Evolutionary conservation across 35 echinoderm and acorn worm genomes (phyloP).

Genomic region (Anneissia japonica): DNA sequence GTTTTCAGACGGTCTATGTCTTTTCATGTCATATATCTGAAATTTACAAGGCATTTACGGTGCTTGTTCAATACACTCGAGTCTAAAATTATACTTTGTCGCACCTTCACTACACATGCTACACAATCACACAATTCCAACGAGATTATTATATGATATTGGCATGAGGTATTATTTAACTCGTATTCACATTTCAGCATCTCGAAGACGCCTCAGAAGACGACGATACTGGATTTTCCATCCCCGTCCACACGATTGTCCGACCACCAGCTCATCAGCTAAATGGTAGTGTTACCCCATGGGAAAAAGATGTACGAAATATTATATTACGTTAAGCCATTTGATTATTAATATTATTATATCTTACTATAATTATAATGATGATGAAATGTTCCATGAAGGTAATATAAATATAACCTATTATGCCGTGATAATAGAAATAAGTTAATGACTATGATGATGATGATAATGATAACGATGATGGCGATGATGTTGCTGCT

Average conservation of each 20-base stretch:
- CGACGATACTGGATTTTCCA: background rate
- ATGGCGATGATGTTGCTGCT: background rate
- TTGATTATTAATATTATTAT: background rate
- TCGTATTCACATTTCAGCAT: background rate
- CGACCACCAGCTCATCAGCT: background rate
- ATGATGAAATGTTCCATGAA: background rate
- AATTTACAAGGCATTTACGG: no score
- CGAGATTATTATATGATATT: no score
- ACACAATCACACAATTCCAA: no score
- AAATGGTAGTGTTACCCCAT: background rate
- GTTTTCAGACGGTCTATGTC: no score
- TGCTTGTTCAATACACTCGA: no score
- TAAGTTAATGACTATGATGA: background rate
- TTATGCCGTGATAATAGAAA: background rate
- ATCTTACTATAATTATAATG: background rate
- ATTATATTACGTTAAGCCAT: background rate
- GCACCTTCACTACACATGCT: no score
- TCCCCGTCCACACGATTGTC: background rate
- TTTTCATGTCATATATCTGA: no score
- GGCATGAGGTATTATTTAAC: no score
- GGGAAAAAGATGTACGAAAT: background rate
- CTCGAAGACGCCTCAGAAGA: background rate
- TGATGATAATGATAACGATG: background rate
- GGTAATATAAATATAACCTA: background rate
- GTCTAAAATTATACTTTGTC: no score